Evolutionary conservation across 2,113 vertebrate species (phyloP).

Genomic region (Prochilodus magdalenae): DNA sequence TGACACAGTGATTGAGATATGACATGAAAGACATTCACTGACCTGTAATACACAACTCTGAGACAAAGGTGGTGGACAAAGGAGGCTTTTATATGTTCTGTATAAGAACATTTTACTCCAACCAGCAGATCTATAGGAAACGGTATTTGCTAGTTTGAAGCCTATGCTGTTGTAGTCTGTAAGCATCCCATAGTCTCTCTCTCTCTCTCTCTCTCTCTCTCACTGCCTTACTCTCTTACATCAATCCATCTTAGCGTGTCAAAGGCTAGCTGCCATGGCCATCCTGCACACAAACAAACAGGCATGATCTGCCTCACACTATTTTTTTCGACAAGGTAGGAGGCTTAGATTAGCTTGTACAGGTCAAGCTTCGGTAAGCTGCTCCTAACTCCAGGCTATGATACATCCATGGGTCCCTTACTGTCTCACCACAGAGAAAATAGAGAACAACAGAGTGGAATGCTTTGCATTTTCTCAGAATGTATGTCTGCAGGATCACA

Average conservation of each 20-base stretch:
- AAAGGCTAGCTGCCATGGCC: neutral
- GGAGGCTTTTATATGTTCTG: too few species aligned
- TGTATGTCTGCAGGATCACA: neutral
- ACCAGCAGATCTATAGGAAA: neutral
- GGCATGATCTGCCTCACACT: conserved; percentile 15
- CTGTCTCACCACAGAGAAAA: neutral
- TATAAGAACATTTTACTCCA: too few species aligned
- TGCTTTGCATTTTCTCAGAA: neutral
- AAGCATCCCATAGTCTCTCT: neutral
- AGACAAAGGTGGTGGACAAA: too few species aligned
- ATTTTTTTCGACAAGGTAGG: neutral
- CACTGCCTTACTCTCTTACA: neutral
- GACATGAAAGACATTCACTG: too few species aligned
- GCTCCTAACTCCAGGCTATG: conserved; percentile 9
- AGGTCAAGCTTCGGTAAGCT: conserved; percentile 27
- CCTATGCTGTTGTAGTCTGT: neutral
- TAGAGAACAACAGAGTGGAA: neutral
- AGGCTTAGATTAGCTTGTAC: conserved; percentile 27
- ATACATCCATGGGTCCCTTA: conserved; percentile 5
- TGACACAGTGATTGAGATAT: too few species aligned
- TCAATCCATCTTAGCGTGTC: conserved; percentile 12
- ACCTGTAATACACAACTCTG: too few species aligned
- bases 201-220: neutral
- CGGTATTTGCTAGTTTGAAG: too few species aligned
- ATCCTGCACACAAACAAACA: conserved; percentile 52